Evolutionary conservation across 2,113 vertebrate genomes (phyloP), one percentile per base, ranked within the genome.

Genomic region (Pangasianodon hypophthalmus): DNA sequence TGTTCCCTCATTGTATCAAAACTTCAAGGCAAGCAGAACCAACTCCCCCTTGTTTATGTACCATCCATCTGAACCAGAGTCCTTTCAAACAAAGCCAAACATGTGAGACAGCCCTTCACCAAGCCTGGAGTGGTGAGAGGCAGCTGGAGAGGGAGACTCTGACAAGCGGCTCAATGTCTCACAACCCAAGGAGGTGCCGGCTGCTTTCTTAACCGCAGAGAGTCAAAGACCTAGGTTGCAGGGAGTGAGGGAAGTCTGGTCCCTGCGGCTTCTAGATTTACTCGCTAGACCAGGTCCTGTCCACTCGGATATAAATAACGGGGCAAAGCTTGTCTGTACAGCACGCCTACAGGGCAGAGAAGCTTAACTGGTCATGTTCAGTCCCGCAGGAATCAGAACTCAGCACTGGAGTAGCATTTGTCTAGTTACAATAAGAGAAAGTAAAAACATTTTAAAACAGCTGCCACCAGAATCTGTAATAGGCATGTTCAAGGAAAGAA

Each of bases 251-350:
- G 77, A 88, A 86, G 88, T 86, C 88, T 84, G 89, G 88, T 92
- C 77, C 90, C 6, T 2, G 88, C 48, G 60, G 90, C 56, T 92
- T 93, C 88, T 85, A 92, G 87, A 92, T 93, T 93, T 93, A 92
- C 90, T 89, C 29, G 64, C 87, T 80, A 92, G 90, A 91, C 91
- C 89, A 88, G 87, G 83, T 62, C 86, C 87, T 91, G 91, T 93
- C 89, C 89, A 32, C 86, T 90, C 41, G 86, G 91, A 93, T 94
- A 91, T 67, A 92, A 89, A 93, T 85, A 89, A 91, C 54, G 73
- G 62, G 84, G 56, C 71, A 84, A 81, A 52, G 46, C 56, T 56
- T 2, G 85, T 90, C 87, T 88, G 62, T 26, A 26, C 84, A 84
- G 86, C 73, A 88, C 62, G 84, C 90, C 86, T 88, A 81, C 84